Evolutionary conservation across 2,113 vertebrate species (phyloP), one percentile per base, ranked within the genome.

Genomic region (Lepisosteus oculatus): DNA sequence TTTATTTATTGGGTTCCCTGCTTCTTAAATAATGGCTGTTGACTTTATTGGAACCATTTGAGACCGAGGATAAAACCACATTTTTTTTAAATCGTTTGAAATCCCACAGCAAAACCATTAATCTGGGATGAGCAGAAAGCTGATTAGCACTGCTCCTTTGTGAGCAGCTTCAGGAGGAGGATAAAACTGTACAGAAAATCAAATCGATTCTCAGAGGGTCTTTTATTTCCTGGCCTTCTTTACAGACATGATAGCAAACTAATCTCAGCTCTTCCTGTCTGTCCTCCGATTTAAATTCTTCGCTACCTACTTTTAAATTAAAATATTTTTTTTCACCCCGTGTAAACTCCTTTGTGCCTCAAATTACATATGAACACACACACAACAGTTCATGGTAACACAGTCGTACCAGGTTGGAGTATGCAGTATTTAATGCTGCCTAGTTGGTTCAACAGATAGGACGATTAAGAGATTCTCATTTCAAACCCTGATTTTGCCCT

Each of bases 81-180:
- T 59, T 59, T 59, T 59, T 6, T 6, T 3, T 1, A 59, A 59
- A 59, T 59, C 56, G 56, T 12, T 59, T 59, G 3, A 59, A 59
- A 59, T 59, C 56, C 56, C 56, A 59, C 7, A 59, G 56, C 56
- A 59, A 59, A 59, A 59, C 56, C 56, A 12, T 59, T 59, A 59
- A 59, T 59, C 56, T 59, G 56, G 11, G 56, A 59, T 59, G 56
- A 59, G 56, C 13, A 13, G 56, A 59, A 59, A 59, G 56, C 56
- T 59, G 56, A 59, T 59, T 59, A 59, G 56, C 56, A 12, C 11
- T 59, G 56, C 13, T n/a, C 56, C 56, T 59, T 59, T 59, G 56
- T 59, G 56, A n/a, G n/a, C 11, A n/a, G 56, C 11, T 59, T 59
- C 4, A 8, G 12, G 56, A n/a, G 56, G 56, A 14, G 56, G 56